Conservation (phyloP, 2,888 invertebrate genomes). For the Hanleya hanleyi region DNA sequence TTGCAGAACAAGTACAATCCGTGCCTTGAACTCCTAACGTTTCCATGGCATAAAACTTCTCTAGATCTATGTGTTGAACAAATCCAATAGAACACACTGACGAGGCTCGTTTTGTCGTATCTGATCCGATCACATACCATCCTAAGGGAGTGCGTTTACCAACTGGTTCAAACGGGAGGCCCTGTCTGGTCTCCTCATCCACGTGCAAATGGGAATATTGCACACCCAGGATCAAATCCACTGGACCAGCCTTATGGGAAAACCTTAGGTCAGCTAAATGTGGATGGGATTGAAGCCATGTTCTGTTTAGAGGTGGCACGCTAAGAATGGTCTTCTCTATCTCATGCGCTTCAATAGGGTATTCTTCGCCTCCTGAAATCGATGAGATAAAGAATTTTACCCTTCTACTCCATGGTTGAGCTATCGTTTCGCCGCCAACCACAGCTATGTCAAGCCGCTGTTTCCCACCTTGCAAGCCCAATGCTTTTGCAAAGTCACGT, state of each 20-base stretch:
- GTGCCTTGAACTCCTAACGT: conserved; percentile 10
- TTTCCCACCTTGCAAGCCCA: conserved; percentile 6
- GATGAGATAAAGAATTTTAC: conserved; percentile 15
- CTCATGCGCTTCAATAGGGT: conserved; percentile 19
- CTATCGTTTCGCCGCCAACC: neutral
- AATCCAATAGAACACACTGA: conserved; percentile 9
- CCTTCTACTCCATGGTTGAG: neutral
- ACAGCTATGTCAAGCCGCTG: neutral
- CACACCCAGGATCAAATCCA: neutral
- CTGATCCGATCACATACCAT: conserved; percentile 21
- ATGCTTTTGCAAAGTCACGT: neutral
- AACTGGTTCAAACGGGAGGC: conserved; percentile 15
- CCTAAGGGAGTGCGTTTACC: conserved; percentile 19
- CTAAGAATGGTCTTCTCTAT: conserved; percentile 20
- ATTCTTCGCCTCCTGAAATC: conserved; percentile 12
- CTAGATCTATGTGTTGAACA: conserved; percentile 14
- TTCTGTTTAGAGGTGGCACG: neutral
- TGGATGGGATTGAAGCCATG: neutral
- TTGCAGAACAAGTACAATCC: neutral
- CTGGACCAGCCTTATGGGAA: neutral
- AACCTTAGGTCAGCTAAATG: neutral
- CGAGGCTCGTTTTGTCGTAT: neutral
- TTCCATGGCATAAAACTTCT: conserved; percentile 20
- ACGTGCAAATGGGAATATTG: neutral
- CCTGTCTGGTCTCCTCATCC: neutral